These are phyloP conservation scores for Achatina immaculata DNA, from an alignment of 1,140 invertebrate species.

Conservation along the genomic window DNA sequence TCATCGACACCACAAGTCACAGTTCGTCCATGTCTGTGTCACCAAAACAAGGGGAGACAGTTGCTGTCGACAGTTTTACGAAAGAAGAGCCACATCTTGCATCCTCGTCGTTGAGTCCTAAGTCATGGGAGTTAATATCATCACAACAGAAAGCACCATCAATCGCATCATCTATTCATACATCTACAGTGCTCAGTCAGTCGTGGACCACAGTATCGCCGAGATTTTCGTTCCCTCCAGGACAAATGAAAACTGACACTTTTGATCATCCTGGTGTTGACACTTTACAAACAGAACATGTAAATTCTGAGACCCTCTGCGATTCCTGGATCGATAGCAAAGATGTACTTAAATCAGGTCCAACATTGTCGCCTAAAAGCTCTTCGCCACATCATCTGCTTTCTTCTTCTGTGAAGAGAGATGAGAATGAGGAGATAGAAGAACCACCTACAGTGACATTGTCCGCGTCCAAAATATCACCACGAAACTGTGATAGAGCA, in stretches of 20 bases:
- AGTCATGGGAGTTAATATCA: background rate
- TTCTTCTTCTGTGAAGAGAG: background rate
- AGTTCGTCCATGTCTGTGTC: slow-evolving; percentile 35
- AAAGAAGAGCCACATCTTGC: slow-evolving; percentile 7
- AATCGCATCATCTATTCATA: background rate
- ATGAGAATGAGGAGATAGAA: background rate
- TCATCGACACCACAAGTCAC: slow-evolving; percentile 44
- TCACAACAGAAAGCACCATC: background rate
- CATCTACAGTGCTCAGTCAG: background rate
- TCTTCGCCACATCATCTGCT: background rate
- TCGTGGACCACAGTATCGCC: background rate
- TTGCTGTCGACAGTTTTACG: slow-evolving; percentile 12
- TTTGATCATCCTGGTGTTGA: background rate
- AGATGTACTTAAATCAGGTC: background rate
- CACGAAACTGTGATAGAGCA: slow-evolving; percentile 24
- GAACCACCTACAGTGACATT: background rate
- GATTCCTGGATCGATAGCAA: slow-evolving; percentile 10
- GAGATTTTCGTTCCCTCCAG: background rate
- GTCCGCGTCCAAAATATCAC: background rate
- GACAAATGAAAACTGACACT: background rate
- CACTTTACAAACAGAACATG: background rate
- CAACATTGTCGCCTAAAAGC: background rate
- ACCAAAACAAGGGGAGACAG: slow-evolving; percentile 41
- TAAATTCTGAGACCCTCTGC: background rate
- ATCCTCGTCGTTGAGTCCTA: background rate